Evolutionary conservation across 2,113 vertebrate genomes (phyloP), one percentile per base, ranked within the genome.

Genomic region (Malurus cyaneus): DNA sequence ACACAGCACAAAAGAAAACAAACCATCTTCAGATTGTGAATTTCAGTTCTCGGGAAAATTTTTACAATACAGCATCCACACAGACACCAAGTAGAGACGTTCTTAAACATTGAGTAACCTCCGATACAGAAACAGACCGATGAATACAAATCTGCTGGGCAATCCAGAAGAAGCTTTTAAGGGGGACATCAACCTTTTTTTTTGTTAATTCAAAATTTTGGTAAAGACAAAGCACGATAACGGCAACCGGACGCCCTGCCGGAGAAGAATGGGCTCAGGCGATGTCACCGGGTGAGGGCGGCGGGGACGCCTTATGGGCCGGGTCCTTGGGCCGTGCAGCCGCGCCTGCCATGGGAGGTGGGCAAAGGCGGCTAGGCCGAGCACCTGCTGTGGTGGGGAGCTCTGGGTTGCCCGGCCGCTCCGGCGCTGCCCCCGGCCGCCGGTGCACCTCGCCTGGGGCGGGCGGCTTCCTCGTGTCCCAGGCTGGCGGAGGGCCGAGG

Each of bases 161-260:
- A 70, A 41, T n/a, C 12, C 76, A 71, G 76, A 80, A 79, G 32
- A 67, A 72, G 86, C 20, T 88, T 94, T 91, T 4, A 61, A 71
- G 29, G 39, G 34, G 25, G 61, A 2, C n/a, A n/a, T n/a, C 19
- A 5, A 71, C 32, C 78, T 31, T 77, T 60, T 44, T 34, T 70
- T 11, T 31, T 77, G 29, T 92, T 82, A 93, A 94, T 88, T 76
- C 53, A 88, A 97, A 96, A 60, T 96, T 97, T 80, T 8, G 44
- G n/a, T n/a, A 36, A 53, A 28, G 31, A 11, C 24, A 14, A 16
- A n/a, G n/a, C n/a, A n/a, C n/a, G n/a, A n/a, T n/a, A n/a, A n/a
- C n/a, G n/a, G n/a, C n/a, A n/a, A n/a, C n/a, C n/a, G n/a, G 5
- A 29, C 3, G 34, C 54, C 11, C 24, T 3, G 16, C 59, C 0